Evolutionary conservation across 2,797 vertebrate species (phyloP).

Genomic region (Falco peregrinus): DNA sequence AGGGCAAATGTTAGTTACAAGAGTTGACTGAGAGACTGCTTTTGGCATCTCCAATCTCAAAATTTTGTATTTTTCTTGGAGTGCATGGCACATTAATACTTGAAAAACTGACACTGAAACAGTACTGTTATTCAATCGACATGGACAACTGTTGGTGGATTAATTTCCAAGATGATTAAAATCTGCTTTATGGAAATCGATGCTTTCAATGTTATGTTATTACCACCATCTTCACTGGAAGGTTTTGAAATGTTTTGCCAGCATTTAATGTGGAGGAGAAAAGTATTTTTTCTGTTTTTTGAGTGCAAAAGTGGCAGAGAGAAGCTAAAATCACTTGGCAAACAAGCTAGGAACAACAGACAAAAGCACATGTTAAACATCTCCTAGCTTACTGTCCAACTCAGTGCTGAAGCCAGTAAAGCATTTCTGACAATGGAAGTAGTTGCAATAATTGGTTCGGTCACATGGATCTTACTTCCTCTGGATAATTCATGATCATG

Average conservation of each 20-base stretch:
- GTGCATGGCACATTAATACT: background rate
- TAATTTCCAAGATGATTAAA: background rate
- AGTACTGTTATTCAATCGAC: background rate
- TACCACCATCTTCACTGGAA: background rate
- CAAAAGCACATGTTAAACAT: constrained; percentile 17
- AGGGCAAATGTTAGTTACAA: background rate
- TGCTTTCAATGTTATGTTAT: background rate
- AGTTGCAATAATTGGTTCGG: constrained; percentile 1
- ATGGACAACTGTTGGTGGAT: background rate
- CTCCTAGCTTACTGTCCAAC: background rate
- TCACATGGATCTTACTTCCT: constrained; percentile 9
- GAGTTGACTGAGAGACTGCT: background rate
- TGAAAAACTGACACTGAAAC: background rate
- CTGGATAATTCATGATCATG: background rate
- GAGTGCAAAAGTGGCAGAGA: constrained; percentile 11
- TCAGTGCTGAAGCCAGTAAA: background rate
- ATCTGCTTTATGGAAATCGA: background rate
- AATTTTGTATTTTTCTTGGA: background rate
- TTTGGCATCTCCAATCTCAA: background rate
- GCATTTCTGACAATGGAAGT: constrained; percentile 29
- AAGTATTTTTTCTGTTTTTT: constrained; percentile 8
- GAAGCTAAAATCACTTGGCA: constrained; percentile 24
- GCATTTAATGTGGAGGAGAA: background rate
- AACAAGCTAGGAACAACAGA: constrained; percentile 15
- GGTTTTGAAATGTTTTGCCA: background rate